Percentiles rank a stretch among this genome's conserved stretches.
These are phyloP conservation scores for Luscinia luscinia DNA, from an alignment of 2,797 vertebrate species.

Conservation along the genomic window DNA sequence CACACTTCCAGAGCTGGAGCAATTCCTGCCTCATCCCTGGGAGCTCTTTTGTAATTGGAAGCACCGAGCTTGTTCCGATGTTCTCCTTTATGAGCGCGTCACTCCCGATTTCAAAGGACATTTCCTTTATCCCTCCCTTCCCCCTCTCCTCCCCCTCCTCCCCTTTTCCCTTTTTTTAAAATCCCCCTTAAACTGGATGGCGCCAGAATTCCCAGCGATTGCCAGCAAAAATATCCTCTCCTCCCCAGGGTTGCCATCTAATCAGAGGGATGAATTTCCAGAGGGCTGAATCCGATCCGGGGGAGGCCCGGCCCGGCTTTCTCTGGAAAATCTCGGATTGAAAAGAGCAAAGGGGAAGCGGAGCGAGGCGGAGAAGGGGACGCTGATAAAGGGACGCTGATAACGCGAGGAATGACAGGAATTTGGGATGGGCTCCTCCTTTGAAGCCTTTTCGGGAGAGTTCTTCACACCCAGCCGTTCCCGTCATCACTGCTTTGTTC, in stretches of 20 bases:
- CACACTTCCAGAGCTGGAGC: accelerated
- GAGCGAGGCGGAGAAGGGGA: background rate
- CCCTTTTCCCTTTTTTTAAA: background rate
- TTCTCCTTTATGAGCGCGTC: constrained; percentile 10
- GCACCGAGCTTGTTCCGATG: background rate
- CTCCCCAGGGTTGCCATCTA: constrained; percentile 58
- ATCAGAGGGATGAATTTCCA: constrained; percentile 73
- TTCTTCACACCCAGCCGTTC: background rate
- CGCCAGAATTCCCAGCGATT: background rate
- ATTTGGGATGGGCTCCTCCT: background rate
- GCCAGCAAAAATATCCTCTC: constrained; percentile 1
- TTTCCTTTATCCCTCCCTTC: constrained; percentile 41
- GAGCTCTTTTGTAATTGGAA: constrained; percentile 8
- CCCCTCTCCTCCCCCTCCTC: background rate
- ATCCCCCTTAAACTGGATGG: background rate
- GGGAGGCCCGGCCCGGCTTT: constrained; percentile 6
- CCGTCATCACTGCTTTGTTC: background rate
- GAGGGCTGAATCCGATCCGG: constrained; percentile 55
- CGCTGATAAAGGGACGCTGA: background rate
- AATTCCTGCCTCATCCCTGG: background rate
- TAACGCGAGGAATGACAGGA: accelerated
- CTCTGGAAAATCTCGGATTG: background rate
- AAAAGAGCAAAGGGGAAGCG: background rate
- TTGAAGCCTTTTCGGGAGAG: background rate
- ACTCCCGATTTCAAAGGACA: constrained; percentile 61